Evolutionary conservation across 2,113 vertebrate genomes (phyloP), one percentile per base, ranked within the genome.

Genomic region (Eulacestoma nigropectus): DNA sequence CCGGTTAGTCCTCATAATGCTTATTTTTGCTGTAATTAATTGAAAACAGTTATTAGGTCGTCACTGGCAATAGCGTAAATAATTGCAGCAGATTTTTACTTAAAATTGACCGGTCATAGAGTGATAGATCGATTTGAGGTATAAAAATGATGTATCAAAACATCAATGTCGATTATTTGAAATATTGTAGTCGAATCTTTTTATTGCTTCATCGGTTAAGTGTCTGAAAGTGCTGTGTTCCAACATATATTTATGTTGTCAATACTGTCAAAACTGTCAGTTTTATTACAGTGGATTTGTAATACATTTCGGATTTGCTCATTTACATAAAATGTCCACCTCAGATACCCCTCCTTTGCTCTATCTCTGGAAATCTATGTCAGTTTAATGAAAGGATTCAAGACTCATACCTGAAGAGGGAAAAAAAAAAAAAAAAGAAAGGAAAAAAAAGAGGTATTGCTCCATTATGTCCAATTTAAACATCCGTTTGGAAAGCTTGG

Each of bases 141-240:
- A 97, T 98, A 98, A 98, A 98, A 98, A 98, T 97, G 98, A 98
- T 98, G 96, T 98, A 98, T 98, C 98, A 98, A 98, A 98, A 98
- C 97, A 98, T 98, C 98, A 98, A 97, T 98, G 98, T 97, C 98
- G 98, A 98, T 98, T 98, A 98, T 98, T 97, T 98, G 98, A 98
- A 98, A 98, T 98, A 98, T 97, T 98, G 98, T 98, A 98, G 98
- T 98, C 93, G 96, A 98, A 98, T 96, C 97, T 98, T 98, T 98
- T 98, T 98, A 98, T 98, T 98, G 97, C 98, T 97, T 98, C 97
- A 98, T 98, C 97, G 97, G 98, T 98, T 98, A 98, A 98, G 97
- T 98, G 98, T 98, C 98, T 98, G 97, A 97, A 98, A 98, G 96
- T 98, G 98, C 97, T 91, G 96, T 97, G 98, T 98, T 98, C 97